Evolutionary conservation across 2,797 vertebrate genomes (phyloP), one percentile per base, ranked within the genome.

Genomic region (Parambassis ranga): DNA sequence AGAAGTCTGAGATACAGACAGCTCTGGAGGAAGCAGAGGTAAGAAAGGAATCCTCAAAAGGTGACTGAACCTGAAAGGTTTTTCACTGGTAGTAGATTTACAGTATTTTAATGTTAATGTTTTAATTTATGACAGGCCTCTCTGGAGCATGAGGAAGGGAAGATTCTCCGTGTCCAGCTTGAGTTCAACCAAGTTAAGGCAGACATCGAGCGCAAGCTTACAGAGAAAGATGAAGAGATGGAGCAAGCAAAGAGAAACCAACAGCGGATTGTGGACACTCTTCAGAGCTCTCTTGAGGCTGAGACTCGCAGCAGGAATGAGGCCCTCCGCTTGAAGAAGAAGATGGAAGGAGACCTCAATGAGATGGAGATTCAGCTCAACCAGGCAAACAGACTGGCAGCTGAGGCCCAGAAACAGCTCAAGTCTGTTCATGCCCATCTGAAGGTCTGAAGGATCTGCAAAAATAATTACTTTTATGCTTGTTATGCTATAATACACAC

Each of bases 171-270:
- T 71, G 87, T 90, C 1, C 95, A 96, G 68, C 89, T 96, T 18
- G 95, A 96, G 75, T 93, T 94, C 70, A 94, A 85, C 69, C 95
- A 96, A 75, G 79, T 91, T 10, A 95, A 95, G 77, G 93, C 92
- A 0, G 94, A 96, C 1, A 92, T 95, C 0, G 95, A 95, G 55
- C 90, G 94, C 44, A 95, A 95, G 66, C 68, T 95, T 41, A 55
- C 90, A 0, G 94, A 96, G 84, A 96, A 95, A 78, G 94, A 95
- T 0, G 95, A 96, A 75, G 95, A 96, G 71, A 92, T 94, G 92
- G 95, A 96, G 50, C 94, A 95, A 80, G 75, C 87, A 35, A 95
- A 95, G 79, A 91, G 94, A 70, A 95, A 95, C 86, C 92, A 93
- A 47, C 88, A 94, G 68, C 85, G 94, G 3, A 79, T 81, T 48